phyloP scores from a whole-genome alignment of 1,140 invertebrate genomes.

The Brachionus angularis region DNA sequence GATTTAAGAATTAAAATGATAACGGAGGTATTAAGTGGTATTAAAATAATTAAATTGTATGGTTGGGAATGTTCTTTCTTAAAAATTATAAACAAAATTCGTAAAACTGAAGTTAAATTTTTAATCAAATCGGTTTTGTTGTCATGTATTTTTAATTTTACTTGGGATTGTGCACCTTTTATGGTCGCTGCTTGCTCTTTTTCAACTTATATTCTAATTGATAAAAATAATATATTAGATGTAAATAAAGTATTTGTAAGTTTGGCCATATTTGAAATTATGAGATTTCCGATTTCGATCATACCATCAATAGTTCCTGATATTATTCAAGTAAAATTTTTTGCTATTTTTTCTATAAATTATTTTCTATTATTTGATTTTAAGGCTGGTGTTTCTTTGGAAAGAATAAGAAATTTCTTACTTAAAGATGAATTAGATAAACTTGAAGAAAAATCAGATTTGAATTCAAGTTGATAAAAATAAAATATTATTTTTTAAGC shows the following conservation, averaged over 20 bases:
- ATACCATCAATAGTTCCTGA: conserved; percentile 61
- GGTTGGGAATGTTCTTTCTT: conserved; percentile 59
- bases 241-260: conserved; percentile 75
- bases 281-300: conserved; percentile 75
- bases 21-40: conserved; percentile 58
- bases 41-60: conserved; percentile 58
- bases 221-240: conserved; percentile 47
- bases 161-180: conserved; percentile 91
- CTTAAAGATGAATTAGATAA: conserved; percentile 3
- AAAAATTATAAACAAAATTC: conserved; percentile 54
- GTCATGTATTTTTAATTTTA: conserved; percentile 73
- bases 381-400: conserved; percentile 35
- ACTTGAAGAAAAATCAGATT: conserved; percentile 6
- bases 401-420: conserved; percentile 32
- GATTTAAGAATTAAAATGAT: conserved; percentile 62
- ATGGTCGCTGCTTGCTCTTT: conserved; percentile 60
- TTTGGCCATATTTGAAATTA: conserved; percentile 92
- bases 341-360: not conserved
- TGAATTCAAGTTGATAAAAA: no score
- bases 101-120: conserved; percentile 58
- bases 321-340: conserved; percentile 37
- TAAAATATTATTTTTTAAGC: no score
- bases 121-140: conserved; percentile 59
- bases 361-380: conserved; percentile 36
- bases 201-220: conserved; percentile 59